Percentiles rank a stretch among this genome's conserved stretches.
These are phyloP conservation scores for Thamnaconus septentrionalis DNA, from an alignment of 2,113 vertebrate species.

Conservation along the genomic window DNA sequence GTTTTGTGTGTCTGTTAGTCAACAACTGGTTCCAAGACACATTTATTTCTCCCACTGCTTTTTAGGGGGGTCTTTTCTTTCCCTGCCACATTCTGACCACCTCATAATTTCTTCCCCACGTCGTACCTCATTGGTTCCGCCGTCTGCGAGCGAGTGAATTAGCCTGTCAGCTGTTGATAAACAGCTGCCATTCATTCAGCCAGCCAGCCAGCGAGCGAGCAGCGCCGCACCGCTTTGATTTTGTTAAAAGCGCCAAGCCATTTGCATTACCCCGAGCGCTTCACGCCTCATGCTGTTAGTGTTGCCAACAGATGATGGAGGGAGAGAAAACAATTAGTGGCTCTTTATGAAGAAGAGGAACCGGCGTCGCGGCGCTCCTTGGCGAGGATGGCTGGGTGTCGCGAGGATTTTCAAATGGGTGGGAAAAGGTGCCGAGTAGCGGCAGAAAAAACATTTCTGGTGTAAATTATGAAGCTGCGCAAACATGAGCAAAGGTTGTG, in stretches of 20 bases:
- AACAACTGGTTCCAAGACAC: no score
- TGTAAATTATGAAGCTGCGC: no score
- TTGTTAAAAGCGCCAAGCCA: constrained; percentile 13
- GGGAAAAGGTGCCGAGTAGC: no score
- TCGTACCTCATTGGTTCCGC: not conserved
- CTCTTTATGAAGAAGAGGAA: not conserved
- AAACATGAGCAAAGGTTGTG: no score
- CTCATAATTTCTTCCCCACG: no score
- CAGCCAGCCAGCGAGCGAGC: constrained; percentile 14
- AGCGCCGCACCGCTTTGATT: constrained; percentile 7
- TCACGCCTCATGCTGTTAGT: constrained; percentile 14
- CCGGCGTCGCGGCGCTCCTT: no score
- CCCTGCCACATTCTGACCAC: no score
- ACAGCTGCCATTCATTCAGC: constrained; percentile 7
- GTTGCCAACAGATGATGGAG: constrained; percentile 29
- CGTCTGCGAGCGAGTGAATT: not conserved
- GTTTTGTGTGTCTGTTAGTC: no score
- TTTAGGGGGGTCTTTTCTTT: no score
- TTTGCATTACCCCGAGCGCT: constrained; percentile 14
- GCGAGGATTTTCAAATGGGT: not conserved
- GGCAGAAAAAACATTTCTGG: no score
- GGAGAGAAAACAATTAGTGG: constrained; percentile 23
- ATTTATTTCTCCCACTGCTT: no score
- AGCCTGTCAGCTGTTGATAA: constrained; percentile 20
- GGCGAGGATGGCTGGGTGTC: not conserved